Percentiles rank a stretch among this genome's conserved stretches.
phyloP scores from a whole-genome alignment of 1,140 invertebrate species.

The Mya arenaria region DNA sequence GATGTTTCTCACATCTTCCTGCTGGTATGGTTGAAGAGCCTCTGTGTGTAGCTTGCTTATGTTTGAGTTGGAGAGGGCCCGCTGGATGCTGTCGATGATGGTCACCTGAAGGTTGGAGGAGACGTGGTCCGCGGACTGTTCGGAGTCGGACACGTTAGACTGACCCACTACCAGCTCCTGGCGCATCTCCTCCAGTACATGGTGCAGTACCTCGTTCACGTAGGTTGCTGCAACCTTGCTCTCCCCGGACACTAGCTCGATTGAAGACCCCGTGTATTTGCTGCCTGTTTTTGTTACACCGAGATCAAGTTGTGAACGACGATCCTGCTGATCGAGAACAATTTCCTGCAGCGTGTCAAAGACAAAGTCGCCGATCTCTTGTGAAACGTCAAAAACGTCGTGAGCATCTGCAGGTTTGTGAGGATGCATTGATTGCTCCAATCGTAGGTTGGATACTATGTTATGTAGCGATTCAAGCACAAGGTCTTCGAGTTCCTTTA shows the following conservation, averaged over 20 bases:
- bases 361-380: slow-evolving; percentile 51
- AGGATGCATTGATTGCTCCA: slow-evolving; percentile 42
- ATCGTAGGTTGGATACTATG: slow-evolving; percentile 44
- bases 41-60: not conserved
- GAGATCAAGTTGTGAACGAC: slow-evolving; percentile 20
- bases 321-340: slow-evolving; percentile 44
- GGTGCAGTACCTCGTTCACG: slow-evolving; percentile 38
- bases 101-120: slow-evolving; percentile 9
- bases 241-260: slow-evolving; percentile 12
- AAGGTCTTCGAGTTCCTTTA: slow-evolving; percentile 45
- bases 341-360: slow-evolving; percentile 35
- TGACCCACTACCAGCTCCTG: slow-evolving; percentile 1
- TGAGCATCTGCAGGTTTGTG: not conserved
- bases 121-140: not conserved
- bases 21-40: not conserved
- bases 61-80: not conserved
- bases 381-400: not conserved
- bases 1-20: slow-evolving; percentile 36
- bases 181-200: slow-evolving; percentile 24
- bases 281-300: not conserved
- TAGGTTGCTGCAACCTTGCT: slow-evolving; percentile 32
- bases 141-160: not conserved
- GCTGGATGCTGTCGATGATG: slow-evolving; percentile 32
- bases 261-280: not conserved
- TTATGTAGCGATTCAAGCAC: slow-evolving; percentile 54